phyloP scores from a whole-genome alignment of 1,140 invertebrate genomes.

The Zaprionus ghesquierei region DNA sequence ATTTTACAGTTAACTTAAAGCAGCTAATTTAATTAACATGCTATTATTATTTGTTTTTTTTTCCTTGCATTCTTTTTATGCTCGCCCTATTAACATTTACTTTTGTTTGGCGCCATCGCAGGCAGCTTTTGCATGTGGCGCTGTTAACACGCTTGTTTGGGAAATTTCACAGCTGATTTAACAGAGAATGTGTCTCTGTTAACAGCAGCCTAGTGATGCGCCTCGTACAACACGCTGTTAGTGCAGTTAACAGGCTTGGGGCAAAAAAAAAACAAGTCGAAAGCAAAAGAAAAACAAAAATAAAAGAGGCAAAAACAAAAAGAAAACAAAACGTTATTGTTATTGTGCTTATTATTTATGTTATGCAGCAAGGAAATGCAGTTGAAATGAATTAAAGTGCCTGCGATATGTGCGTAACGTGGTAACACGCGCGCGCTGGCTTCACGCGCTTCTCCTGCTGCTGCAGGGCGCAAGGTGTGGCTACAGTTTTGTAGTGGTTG shows the following conservation, averaged over 20 bases:
- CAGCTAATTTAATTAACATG: conserved; percentile 16
- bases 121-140: conserved; percentile 25
- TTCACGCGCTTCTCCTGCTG: not conserved
- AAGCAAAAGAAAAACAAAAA: conserved; percentile 21
- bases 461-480: conserved; percentile 27
- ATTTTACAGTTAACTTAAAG: conserved; percentile 6
- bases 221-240: conserved; percentile 29
- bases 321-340: conserved; percentile 14
- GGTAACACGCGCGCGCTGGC: not conserved
- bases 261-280: conserved; percentile 55
- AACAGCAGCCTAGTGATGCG: conserved; percentile 40
- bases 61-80: conserved; percentile 5
- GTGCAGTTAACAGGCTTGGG: conserved; percentile 28
- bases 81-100: conserved; percentile 6
- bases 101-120: conserved; percentile 10
- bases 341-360: conserved; percentile 22
- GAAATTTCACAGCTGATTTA: conserved; percentile 49
- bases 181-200: not conserved
- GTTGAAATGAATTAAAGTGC: conserved; percentile 36
- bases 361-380: conserved; percentile 1
- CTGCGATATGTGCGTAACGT: conserved; percentile 8
- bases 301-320: conserved; percentile 1
- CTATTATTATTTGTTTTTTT: conserved; percentile 1
- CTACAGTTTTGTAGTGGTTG: not conserved
- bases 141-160: conserved; percentile 31